Base-by-base conservation (phyloP, 2,113 vertebrate species). In the Passer montanus region DNA sequence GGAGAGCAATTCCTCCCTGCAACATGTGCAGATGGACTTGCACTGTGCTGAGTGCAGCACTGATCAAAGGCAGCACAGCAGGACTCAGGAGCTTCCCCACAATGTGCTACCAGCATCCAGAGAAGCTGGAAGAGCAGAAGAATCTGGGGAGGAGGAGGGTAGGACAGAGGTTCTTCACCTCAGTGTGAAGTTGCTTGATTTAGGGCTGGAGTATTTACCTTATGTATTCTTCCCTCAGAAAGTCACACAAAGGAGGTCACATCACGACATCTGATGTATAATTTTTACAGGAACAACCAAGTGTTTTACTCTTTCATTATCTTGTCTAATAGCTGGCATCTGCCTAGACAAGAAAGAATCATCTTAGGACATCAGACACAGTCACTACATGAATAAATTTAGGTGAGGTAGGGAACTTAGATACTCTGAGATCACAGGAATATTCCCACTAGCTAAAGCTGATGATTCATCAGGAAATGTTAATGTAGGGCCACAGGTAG, bases 271-370 rank as follows among this genome's bases (percentile, higher is more conserved):
- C 20, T 41, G 15, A 90, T 60, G 46, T 55, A 28, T 64, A 69
- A 78, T 27, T 66, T 79, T 59, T 76, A 27, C 52, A 87, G 55
- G 43, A 88, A 63, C 63, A 87, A 84, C 76, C 43, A 82, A 49
- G 26, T 43, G 13, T 75, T 93, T 86, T 46, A 35, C 50, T 82
- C 81, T 93, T 84, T 93, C 87, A 94, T 94, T 93, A 88, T 49
- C 78, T 47, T 59, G 50, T 50, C 64, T 93, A 81, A 86, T 14
- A 91, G 70, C 59, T 7, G 5, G 15, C 30, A 90, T 93, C 87
- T 97, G 39, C 85, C 84, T 89, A 62, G 62, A 79, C 47, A 68
- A 82, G 87, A 79, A 94, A 78, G 33, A 91, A 84, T 88, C 63
- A 70, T 83, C 46, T 74, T 77, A 91, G 87, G 70, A 79, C 63